Percentiles rank a stretch among this genome's conserved stretches.
phyloP scores from a whole-genome alignment of 2,113 vertebrate genomes.

The Neodontobutis hainanensis region DNA sequence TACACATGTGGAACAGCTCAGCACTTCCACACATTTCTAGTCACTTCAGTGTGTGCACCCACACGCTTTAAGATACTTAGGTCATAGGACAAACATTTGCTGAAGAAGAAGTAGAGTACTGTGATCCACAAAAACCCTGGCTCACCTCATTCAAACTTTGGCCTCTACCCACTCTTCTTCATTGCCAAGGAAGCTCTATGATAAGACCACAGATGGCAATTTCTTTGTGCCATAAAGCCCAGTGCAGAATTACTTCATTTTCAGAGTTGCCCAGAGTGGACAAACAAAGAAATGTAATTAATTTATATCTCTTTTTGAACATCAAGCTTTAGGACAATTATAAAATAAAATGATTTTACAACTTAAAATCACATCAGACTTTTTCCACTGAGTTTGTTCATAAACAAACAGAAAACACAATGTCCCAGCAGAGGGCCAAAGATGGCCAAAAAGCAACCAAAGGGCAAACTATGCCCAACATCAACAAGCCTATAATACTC shows the following conservation, averaged over 20 bases:
- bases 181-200: constrained; percentile 13
- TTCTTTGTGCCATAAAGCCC: too few relatives aligned
- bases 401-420: too few relatives aligned
- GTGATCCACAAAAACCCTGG: constrained; percentile 28
- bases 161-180: constrained; percentile 48
- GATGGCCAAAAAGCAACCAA: background rate
- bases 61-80: constrained; percentile 17
- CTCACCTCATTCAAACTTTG: constrained; percentile 56
- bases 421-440: too few relatives aligned
- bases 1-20: constrained; percentile 83
- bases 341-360: too few relatives aligned
- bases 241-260: too few relatives aligned
- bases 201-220: too few relatives aligned
- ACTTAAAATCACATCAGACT: too few relatives aligned
- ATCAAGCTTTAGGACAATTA: too few relatives aligned
- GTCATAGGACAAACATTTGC: constrained; percentile 29
- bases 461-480: constrained; percentile 15
- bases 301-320: too few relatives aligned
- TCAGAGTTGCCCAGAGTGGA: too few relatives aligned
- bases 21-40: constrained; percentile 59
- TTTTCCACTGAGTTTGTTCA: too few relatives aligned
- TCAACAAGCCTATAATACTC: constrained; percentile 20
- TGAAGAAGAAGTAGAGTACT: constrained; percentile 26
- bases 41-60: constrained; percentile 48
- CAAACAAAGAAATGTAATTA: too few relatives aligned